Evolutionary conservation across 2,113 vertebrate genomes (phyloP), one percentile per base, ranked within the genome.

Genomic region (Dicerorhinus sumatrensis): DNA sequence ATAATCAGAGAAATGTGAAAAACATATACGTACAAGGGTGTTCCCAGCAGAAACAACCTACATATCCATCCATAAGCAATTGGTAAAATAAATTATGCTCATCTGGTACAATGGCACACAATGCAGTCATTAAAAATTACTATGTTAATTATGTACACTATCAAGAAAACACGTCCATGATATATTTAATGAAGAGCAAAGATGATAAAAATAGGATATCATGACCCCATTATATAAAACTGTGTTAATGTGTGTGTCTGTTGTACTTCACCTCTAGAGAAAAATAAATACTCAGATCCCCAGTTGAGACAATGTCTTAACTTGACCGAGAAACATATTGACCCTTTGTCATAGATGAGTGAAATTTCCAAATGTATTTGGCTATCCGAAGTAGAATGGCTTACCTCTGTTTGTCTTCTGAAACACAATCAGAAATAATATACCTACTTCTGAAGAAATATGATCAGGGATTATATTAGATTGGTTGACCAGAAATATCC

Each of bases 351-450:
- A 48, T n/a, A 77, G 27, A 77, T 36, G 31, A 56, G 31, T 80
- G 56, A 63, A 76, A 84, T 77, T 60, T 42, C 29, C 48, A 84
- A 42, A 76, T 58, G 16, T 77, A 27, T 69, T 20, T 83, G 67
- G 67, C 65, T 75, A 36, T 75, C 39, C 87, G 56, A 91, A 58
- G 46, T 23, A 36, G 36, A 91, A 48, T 67, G 46, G 93, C 86
- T 93, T 91, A 62, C 56, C n/a, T 97, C n/a, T 97, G 33, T 58
- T 58, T 25, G 86, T 95, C 92, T 94, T 83, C 69, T 3, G 1
- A 48, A 90, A 51, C 85, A 84, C 23, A 87, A 23, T 56, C 13
- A 1, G 8, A 83, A 97, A 94, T 51, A 95, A 96, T 39, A 96
- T 39, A 75, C 51, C 67, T 83, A 62, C 16, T 42, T 67, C 56